A percentile compares a stretch with the other conserved stretches of the same genome.
These are phyloP conservation scores for Mythimna vitellina DNA, from an alignment of 2,888 invertebrate genomes.

Conservation along the genomic window DNA sequence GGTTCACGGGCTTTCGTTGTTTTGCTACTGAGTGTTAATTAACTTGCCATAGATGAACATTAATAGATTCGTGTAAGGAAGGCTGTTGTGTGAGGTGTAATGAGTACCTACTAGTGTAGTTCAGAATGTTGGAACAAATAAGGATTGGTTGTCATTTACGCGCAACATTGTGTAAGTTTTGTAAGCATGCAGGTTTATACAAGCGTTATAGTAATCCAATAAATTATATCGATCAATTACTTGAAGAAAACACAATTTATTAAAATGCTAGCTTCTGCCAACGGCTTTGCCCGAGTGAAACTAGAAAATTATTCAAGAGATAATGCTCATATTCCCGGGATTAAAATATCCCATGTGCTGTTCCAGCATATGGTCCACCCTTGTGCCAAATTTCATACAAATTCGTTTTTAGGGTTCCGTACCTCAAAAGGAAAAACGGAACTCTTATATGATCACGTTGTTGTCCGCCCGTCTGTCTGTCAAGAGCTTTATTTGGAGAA, in stretches of 20 bases:
- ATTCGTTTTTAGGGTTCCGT: no score
- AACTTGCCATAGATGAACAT: slow-evolving; percentile 62
- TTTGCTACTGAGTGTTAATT: slow-evolving; percentile 79
- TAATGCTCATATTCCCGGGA: no score
- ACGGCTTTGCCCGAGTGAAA: no score
- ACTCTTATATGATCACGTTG: no score
- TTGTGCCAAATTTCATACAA: not conserved
- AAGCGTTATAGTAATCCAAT: not conserved
- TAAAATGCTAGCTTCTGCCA: no score
- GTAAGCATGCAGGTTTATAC: not conserved
- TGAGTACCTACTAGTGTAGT: slow-evolving; percentile 9
- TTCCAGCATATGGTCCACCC: no score
- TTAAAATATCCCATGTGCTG: no score
- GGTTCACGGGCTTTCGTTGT: slow-evolving; percentile 79
- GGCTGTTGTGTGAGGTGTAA: slow-evolving; percentile 22
- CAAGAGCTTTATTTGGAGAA: no score
- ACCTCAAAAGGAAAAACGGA: no score
- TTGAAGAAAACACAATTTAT: not conserved
- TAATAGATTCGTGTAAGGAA: slow-evolving; percentile 53
- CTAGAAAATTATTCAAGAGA: no score
- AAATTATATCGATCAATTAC: not conserved
- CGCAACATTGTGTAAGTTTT: not conserved
- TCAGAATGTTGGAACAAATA: slow-evolving; percentile 16
- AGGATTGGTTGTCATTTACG: not conserved
- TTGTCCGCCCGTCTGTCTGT: no score